Conservation (phyloP, 2,797 vertebrate genomes). For the Crax fasciolata region DNA sequence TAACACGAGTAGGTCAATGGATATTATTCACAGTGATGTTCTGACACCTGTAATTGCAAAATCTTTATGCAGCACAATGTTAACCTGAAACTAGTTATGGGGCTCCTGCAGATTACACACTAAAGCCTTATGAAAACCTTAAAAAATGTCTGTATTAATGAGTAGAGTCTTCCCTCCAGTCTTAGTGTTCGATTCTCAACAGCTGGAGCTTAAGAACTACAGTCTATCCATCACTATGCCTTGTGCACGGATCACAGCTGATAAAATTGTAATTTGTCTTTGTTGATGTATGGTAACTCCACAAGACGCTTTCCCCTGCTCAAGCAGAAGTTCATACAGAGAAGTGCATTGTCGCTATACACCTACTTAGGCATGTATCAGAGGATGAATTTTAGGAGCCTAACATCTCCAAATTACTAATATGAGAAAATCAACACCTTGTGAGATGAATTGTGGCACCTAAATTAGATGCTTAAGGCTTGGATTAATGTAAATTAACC, state of each 20-base stretch:
- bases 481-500: background rate
- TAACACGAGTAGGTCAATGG: background rate
- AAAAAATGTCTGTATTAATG: background rate
- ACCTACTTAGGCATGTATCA: accelerated
- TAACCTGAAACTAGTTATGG: background rate
- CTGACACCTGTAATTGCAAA: background rate
- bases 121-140: background rate
- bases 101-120: background rate
- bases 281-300: background rate
- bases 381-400: background rate
- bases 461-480: background rate
- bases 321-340: background rate
- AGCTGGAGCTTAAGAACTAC: background rate
- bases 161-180: background rate
- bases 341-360: background rate
- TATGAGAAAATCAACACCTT: background rate
- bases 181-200: background rate
- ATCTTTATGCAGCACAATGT: background rate
- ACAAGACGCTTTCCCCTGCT: background rate
- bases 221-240: background rate
- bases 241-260: background rate
- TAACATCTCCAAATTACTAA: background rate
- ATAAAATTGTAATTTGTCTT: background rate
- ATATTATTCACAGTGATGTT: background rate
- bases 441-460: background rate